Percentiles rank a stretch among this genome's conserved stretches.
These are phyloP conservation scores for Dasysyrphus albostriatus DNA, from an alignment of 2,888 invertebrate species.

Conservation along the genomic window DNA sequence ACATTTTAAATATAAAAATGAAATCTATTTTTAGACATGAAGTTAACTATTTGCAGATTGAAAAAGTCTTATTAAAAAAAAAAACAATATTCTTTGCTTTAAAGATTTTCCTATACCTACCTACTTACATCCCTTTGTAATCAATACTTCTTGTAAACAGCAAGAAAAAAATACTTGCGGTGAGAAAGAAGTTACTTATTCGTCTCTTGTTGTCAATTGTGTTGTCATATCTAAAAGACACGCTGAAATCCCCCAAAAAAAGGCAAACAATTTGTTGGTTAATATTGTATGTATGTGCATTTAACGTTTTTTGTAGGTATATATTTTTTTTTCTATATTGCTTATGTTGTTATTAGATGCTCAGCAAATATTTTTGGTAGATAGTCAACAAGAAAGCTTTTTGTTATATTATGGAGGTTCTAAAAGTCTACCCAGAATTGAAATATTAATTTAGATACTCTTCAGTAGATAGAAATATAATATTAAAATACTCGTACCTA, in stretches of 20 bases:
- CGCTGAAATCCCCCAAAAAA: constrained; percentile 40
- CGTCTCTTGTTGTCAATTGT: constrained; percentile 14
- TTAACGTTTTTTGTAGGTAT: too few species aligned
- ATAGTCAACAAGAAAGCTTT: constrained; percentile 28
- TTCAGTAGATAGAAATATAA: not conserved
- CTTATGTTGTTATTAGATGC: constrained; percentile 38
- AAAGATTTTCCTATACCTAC: not conserved
- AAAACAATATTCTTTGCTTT: not conserved
- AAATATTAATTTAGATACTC: constrained; percentile 39
- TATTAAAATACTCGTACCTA: too few species aligned
- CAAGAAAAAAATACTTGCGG: constrained; percentile 22
- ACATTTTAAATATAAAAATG: too few species aligned
- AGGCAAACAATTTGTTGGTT: constrained; percentile 52
- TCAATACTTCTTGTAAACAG: constrained; percentile 4
- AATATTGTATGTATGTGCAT: constrained; percentile 17
- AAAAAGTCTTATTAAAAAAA: not conserved
- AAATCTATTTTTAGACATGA: too few species aligned
- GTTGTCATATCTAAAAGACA: constrained; percentile 20
- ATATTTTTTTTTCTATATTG: not conserved
- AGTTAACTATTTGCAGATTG: too few species aligned
- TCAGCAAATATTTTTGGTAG: constrained; percentile 47
- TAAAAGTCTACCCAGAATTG: constrained; percentile 1
- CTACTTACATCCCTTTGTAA: not conserved
- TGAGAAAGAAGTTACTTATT: not conserved
- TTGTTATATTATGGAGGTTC: not conserved